Evolutionary conservation across 2,888 invertebrate genomes (phyloP).

Genomic region (Diogma glabrata): DNA sequence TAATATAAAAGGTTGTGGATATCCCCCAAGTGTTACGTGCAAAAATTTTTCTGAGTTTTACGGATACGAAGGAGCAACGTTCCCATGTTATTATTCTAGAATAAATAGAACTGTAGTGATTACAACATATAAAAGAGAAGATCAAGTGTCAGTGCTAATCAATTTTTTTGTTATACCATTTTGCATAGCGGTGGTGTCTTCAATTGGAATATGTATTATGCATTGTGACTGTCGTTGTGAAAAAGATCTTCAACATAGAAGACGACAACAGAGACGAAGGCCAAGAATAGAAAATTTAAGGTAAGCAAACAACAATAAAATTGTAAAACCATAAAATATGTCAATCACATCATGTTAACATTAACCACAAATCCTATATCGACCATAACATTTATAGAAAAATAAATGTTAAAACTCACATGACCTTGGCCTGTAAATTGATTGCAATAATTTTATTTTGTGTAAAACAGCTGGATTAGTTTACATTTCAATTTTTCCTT

Average conservation of each 20-base stretch:
- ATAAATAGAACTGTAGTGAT: conserved; percentile 74
- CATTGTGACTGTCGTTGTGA: conserved; percentile 74
- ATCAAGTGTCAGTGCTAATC: conserved; percentile 70
- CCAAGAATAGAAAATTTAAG: conserved; percentile 46
- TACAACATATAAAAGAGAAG: conserved; percentile 70
- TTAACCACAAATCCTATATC: no score
- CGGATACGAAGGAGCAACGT: conserved; percentile 59
- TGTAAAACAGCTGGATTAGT: no score
- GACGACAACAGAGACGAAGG: conserved; percentile 49
- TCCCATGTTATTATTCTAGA: conserved; percentile 79
- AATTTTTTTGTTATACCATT: conserved; percentile 76
- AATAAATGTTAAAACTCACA: no score
- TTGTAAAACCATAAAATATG: no score
- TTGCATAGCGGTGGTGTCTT: conserved; percentile 72
- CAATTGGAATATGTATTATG: conserved; percentile 73
- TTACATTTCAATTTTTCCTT: no score
- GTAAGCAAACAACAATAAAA: no score
- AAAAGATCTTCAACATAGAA: conserved; percentile 51
- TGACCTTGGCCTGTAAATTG: no score
- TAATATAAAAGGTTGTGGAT: conserved; percentile 85
- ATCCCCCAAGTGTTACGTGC: conserved; percentile 79
- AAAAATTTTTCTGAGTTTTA: conserved; percentile 62
- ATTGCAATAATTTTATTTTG: no score
- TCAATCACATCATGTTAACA: no score
- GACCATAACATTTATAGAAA: no score